phyloP scores from a whole-genome alignment of 2,113 vertebrate species.

The Rhinichthys klamathensis region DNA sequence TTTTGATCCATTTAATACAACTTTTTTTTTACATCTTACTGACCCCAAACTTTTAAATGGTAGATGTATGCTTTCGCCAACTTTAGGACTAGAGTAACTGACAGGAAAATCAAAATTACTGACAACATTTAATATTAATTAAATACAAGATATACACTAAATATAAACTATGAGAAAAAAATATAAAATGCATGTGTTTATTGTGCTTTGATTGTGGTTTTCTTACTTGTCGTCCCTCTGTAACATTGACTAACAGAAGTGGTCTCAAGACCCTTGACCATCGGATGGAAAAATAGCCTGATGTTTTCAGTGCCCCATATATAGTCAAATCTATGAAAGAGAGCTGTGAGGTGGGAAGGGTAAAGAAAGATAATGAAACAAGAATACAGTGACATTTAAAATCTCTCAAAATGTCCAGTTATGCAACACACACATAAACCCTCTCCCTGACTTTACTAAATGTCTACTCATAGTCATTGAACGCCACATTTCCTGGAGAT shows the following conservation, averaged over 20 bases:
- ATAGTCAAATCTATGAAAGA: slow-evolving; percentile 84
- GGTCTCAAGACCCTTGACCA: slow-evolving; percentile 89
- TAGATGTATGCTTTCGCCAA: background rate
- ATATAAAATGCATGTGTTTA: background rate
- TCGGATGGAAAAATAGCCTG: slow-evolving; percentile 72
- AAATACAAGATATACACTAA: background rate
- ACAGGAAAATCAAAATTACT: too few species aligned
- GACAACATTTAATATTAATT: background rate
- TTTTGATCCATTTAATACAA: too few species aligned
- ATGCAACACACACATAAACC: background rate
- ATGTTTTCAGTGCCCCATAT: slow-evolving; percentile 76
- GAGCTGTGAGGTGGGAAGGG: slow-evolving; percentile 70
- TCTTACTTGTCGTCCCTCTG: slow-evolving; percentile 89
- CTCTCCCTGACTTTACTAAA: background rate
- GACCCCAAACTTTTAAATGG: background rate
- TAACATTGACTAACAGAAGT: slow-evolving; percentile 89
- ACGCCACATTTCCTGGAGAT: slow-evolving; percentile 30
- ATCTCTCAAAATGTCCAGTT: background rate
- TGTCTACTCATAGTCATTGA: slow-evolving; percentile 19
- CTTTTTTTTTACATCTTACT: background rate
- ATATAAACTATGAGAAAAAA: background rate
- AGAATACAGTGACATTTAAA: background rate
- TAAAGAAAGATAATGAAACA: slow-evolving; percentile 12
- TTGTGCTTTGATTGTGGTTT: background rate
- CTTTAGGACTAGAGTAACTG: too few species aligned